Evolutionary conservation across 2,888 invertebrate genomes (phyloP), one percentile per base, ranked within the genome.

Genomic region (Magallana nippona): DNA sequence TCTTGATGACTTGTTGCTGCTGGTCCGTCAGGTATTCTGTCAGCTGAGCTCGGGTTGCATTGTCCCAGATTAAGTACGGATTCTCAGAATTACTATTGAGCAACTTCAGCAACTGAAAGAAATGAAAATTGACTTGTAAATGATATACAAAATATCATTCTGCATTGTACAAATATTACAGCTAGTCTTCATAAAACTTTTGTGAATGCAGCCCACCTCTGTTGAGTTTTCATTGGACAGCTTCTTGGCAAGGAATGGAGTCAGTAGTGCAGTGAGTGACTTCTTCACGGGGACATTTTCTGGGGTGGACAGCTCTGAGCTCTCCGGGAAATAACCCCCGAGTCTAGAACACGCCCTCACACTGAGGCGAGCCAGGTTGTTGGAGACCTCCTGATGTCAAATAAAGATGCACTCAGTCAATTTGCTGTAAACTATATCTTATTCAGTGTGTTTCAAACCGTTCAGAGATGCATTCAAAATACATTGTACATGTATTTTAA

Each of bases 1-100:
- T 94, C 91, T 94, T 92, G 77, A 95, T 93, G 85, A 94, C 93
- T n/a, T 93, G 92, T 81, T 94, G 94, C 82, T 96, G 95, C 91
- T 97, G 96, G 79, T 95, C 95, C 86, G 97, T 96, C 8, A 99
- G 95, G 93, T 97, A 97, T 92, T 99, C 99, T 63, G 96, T 95
- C 1, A 99, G 95, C 94, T 99, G 99, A 0, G 97, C 97, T 88
- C 99, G 95, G 0, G 99, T 99, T 10, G 97, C 97, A 95, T 99
- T 99, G 95, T 99, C 98, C 99, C 99, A 99, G 77, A 99, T 97
- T 55, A 99, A 95, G 94, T 99, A 98, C 0, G 99, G 99, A 92
- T 97, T 98, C 88, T 97, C 97, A 92, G 97, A 97, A 94, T 99
- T 99, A 62, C 98, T 98, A 90, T 98, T 99, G n/a, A 99, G 94